phyloP scores from a whole-genome alignment of 92 coral and sea anemone genomes.

The Palythoa grandiflora region DNA sequence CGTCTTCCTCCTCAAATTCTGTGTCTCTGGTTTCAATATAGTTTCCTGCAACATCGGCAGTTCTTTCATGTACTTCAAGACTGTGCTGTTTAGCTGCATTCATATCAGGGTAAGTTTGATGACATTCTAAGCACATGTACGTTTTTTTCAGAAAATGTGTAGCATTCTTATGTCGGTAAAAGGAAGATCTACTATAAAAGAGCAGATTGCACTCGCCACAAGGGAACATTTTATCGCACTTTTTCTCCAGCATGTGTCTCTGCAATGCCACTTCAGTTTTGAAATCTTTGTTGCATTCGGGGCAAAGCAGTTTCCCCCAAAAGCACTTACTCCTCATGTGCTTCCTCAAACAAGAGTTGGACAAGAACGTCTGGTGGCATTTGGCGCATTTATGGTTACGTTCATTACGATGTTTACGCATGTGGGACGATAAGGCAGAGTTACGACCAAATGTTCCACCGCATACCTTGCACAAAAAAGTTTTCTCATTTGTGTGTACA shows the following conservation, averaged over 20 bases:
- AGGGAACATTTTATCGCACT: constrained; percentile 26
- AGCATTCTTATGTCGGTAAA: constrained; percentile 4
- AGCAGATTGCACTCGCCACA: constrained; percentile 30
- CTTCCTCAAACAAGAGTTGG: constrained; percentile 19
- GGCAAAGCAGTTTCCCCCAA: constrained; percentile 8
- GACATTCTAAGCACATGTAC: constrained; percentile 19
- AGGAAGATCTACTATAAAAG: constrained; percentile 6
- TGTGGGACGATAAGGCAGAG: constrained; percentile 18
- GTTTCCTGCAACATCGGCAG: constrained; percentile 1
- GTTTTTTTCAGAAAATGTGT: constrained; percentile 21
- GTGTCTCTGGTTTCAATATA: constrained; percentile 15
- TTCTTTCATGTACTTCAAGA: constrained; percentile 28
- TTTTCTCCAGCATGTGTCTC: constrained; percentile 25
- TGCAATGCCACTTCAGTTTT: constrained; percentile 15
- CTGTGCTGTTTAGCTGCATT: constrained; percentile 29
- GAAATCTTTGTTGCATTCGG: constrained; percentile 28
- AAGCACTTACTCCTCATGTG: constrained; percentile 33
- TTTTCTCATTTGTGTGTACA: constrained; percentile 14
- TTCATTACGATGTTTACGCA: constrained; percentile 27
- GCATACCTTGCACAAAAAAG: constrained; percentile 23
- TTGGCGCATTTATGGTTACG: constrained; percentile 38
- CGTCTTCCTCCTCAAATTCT: background rate
- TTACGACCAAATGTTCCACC: constrained; percentile 27
- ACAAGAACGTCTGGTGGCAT: constrained; percentile 15
- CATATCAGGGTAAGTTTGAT: constrained; percentile 38